phyloP scores from a whole-genome alignment of 2,113 vertebrate species.

The Tenebrosternarchus preto region DNA sequence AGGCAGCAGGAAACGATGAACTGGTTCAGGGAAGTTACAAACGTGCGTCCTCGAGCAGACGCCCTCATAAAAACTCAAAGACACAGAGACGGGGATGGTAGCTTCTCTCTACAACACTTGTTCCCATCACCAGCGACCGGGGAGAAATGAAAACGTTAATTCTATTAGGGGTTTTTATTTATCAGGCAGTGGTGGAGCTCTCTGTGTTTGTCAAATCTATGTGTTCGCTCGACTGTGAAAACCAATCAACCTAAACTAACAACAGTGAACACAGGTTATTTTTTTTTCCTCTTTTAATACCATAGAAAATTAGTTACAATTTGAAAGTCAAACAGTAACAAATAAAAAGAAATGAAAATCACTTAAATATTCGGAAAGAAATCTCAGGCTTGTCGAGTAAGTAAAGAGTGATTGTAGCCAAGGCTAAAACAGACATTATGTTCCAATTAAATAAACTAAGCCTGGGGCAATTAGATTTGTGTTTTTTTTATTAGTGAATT shows the following conservation, averaged over 20 bases:
- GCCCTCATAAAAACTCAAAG: no score
- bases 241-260: slow-evolving; percentile 64
- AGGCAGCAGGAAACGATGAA: no score
- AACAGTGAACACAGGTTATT: slow-evolving; percentile 44
- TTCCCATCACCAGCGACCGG: slow-evolving; percentile 19
- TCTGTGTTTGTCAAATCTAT: slow-evolving; percentile 51
- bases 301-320: slow-evolving; percentile 53
- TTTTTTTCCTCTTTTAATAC: slow-evolving; percentile 9
- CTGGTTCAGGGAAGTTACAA: no score
- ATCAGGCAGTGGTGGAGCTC: slow-evolving; percentile 42
- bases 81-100: no score
- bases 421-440: slow-evolving; percentile 3
- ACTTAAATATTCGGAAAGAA: slow-evolving; percentile 1
- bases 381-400: background rate
- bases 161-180: slow-evolving; percentile 54
- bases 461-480: slow-evolving; percentile 32
- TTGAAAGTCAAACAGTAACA: slow-evolving; percentile 52
- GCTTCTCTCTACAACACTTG: slow-evolving; percentile 3
- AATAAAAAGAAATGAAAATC: slow-evolving; percentile 39
- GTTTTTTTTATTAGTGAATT: slow-evolving; percentile 11
- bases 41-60: no score
- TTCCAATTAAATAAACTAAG: slow-evolving; percentile 43
- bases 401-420: slow-evolving; percentile 14
- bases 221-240: slow-evolving; percentile 55
- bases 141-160: slow-evolving; percentile 27